Percentiles rank a stretch among this genome's conserved stretches.
phyloP scores from a whole-genome alignment of 2,888 invertebrate species.

The Pristionchus maxplancki region DNA sequence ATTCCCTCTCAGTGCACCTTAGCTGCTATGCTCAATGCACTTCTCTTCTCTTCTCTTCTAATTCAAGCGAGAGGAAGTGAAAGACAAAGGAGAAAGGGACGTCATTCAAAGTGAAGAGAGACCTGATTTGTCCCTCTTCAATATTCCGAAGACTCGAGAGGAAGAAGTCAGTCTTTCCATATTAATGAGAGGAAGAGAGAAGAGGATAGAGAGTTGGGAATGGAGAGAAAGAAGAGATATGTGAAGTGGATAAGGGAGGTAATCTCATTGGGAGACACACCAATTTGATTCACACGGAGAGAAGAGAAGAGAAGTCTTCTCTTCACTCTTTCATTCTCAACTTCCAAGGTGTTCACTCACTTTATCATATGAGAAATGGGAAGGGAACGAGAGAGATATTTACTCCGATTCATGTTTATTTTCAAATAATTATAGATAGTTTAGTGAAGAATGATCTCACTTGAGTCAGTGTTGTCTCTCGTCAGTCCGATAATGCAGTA shows the following conservation, averaged over 20 bases:
- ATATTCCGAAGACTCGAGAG: slow-evolving; percentile 38
- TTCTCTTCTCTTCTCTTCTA: slow-evolving; percentile 1
- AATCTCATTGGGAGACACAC: slow-evolving; percentile 14
- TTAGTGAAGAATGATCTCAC: background rate
- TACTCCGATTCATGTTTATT: background rate
- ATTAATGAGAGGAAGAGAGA: slow-evolving; percentile 40
- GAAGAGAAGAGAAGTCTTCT: slow-evolving; percentile 14
- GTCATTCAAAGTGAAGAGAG: slow-evolving; percentile 1
- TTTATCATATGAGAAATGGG: background rate
- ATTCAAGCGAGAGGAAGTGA: background rate
- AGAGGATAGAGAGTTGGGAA: background rate
- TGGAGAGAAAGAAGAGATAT: background rate
- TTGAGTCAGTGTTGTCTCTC: slow-evolving; percentile 54
- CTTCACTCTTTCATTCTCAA: background rate
- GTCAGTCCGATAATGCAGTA: slow-evolving; percentile 73
- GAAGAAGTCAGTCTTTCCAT: slow-evolving; percentile 37
- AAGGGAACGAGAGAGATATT: background rate
- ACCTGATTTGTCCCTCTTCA: slow-evolving; percentile 27
- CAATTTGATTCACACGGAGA: slow-evolving; percentile 15
- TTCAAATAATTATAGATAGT: background rate
- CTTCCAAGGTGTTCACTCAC: background rate
- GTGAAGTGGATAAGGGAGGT: slow-evolving; percentile 43
- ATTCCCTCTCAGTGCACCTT: background rate
- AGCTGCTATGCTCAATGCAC: background rate
- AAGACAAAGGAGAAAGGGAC: background rate